These are phyloP conservation scores for rat (Rattus norvegicus) DNA, from an alignment of 2,113 vertebrate genomes.

Conservation along the genomic window DNA sequence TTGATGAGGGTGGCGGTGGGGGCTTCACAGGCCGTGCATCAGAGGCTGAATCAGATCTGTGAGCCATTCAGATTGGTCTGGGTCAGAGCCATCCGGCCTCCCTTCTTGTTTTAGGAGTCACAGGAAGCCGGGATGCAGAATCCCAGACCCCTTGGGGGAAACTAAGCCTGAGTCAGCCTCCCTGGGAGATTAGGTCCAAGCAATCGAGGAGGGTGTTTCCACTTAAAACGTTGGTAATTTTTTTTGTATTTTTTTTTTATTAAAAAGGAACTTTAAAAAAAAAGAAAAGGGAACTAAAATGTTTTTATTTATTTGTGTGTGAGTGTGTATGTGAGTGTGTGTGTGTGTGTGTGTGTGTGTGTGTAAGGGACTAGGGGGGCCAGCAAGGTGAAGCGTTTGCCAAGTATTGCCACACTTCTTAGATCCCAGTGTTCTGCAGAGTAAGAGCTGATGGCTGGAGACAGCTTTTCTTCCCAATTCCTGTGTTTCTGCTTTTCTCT, in stretches of 20 bases:
- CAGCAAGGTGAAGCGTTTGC: slow-evolving; percentile 37
- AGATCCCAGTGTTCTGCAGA: slow-evolving; percentile 11
- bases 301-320: slow-evolving; percentile 6
- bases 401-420: slow-evolving; percentile 61
- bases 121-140: slow-evolving; percentile 54
- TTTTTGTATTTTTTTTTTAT: not conserved
- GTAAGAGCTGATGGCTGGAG: not conserved
- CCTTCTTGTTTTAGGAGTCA: slow-evolving; percentile 28
- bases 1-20: not conserved
- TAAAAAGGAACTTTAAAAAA: slow-evolving; percentile 27
- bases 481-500: slow-evolving; percentile 41
- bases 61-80: not conserved
- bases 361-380: not conserved
- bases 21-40: not conserved
- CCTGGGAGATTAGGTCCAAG: not conserved
- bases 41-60: not conserved
- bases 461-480: not conserved
- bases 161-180: slow-evolving; percentile 69
- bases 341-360: not conserved
- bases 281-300: slow-evolving; percentile 24
- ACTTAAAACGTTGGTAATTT: not conserved
- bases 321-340: not conserved
- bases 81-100: not conserved
- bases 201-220: not conserved
- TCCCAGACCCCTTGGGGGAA: slow-evolving; percentile 63